phyloP scores from a whole-genome alignment of 1,140 invertebrate genomes.

The Drosophila lacteicornis region DNA sequence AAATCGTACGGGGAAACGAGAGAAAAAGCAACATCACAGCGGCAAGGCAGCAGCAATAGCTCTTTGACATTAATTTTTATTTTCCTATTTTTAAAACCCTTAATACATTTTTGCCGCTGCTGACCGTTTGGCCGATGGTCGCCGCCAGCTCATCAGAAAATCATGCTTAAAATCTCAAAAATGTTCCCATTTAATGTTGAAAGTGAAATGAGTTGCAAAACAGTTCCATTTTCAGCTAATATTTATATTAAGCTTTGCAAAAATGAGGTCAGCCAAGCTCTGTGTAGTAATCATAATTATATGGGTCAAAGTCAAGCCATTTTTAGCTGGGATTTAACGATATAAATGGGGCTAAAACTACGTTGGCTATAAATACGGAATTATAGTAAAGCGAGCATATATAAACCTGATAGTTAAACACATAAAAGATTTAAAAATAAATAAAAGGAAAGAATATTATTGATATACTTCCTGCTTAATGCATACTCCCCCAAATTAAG shows the following conservation, averaged over 20 bases:
- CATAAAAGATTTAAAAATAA: background rate
- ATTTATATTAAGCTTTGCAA: constrained; percentile 4
- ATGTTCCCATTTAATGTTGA: background rate
- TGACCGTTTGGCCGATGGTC: constrained; percentile 34
- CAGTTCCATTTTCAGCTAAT: background rate
- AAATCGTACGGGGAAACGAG: constrained; percentile 39
- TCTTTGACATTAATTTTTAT: constrained; percentile 69
- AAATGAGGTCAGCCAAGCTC: constrained; percentile 20
- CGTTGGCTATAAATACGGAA: background rate
- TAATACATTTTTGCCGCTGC: constrained; percentile 45
- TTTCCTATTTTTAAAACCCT: constrained; percentile 68
- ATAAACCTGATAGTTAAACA: too few relatives aligned
- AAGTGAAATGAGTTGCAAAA: background rate
- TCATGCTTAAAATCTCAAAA: constrained; percentile 14
- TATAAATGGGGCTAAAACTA: too few relatives aligned
- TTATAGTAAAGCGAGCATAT: background rate
- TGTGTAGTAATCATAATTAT: background rate
- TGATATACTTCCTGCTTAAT: background rate
- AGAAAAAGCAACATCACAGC: constrained; percentile 30
- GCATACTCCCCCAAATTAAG: background rate
- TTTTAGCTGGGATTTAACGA: background rate
- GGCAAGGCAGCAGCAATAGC: constrained; percentile 36
- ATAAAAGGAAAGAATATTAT: background rate
- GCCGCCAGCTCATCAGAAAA: constrained; percentile 26
- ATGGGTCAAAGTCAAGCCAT: constrained; percentile 33